phyloP scores from a whole-genome alignment of 2,113 vertebrate genomes.

The Girardinichthys multiradiatus region DNA sequence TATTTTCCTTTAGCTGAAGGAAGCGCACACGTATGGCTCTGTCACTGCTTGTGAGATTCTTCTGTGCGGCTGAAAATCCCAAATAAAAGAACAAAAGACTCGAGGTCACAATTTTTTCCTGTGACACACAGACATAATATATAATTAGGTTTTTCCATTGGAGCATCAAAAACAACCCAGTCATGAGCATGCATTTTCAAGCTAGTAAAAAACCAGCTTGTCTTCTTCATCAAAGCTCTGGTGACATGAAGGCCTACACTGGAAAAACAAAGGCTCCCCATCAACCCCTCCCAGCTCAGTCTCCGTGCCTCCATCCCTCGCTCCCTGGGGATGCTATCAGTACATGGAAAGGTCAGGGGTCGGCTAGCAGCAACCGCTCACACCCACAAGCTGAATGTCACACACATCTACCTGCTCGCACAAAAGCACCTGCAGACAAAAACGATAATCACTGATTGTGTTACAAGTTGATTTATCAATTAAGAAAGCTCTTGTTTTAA shows the following conservation, averaged over 20 bases:
- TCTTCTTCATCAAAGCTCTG: constrained; percentile 35
- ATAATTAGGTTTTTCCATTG: background rate
- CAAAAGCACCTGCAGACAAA: constrained; percentile 51
- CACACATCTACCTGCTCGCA: constrained; percentile 39
- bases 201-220: constrained; percentile 1
- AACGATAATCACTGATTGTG: constrained; percentile 4
- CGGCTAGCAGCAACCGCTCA: constrained; percentile 53
- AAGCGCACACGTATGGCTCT: constrained; percentile 4
- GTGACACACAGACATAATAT: background rate
- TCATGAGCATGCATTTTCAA: constrained; percentile 4
- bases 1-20: background rate
- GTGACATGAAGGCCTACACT: constrained; percentile 47
- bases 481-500: constrained; percentile 36
- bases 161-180: background rate
- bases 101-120: background rate
- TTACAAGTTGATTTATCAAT: constrained; percentile 49
- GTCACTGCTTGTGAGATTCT: background rate
- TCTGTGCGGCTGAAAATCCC: background rate
- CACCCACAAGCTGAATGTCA: constrained; percentile 33
- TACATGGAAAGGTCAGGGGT: constrained; percentile 81
- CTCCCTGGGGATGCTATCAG: constrained; percentile 74
- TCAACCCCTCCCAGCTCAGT: constrained; percentile 2
- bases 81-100: constrained; percentile 4
- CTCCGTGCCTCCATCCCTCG: constrained; percentile 21
- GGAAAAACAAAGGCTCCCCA: constrained; percentile 62